Percentiles rank a stretch among this genome's conserved stretches.
Conservation (phyloP, 1,140 invertebrate genomes). For the Brachionus asplanchnoidis region DNA sequence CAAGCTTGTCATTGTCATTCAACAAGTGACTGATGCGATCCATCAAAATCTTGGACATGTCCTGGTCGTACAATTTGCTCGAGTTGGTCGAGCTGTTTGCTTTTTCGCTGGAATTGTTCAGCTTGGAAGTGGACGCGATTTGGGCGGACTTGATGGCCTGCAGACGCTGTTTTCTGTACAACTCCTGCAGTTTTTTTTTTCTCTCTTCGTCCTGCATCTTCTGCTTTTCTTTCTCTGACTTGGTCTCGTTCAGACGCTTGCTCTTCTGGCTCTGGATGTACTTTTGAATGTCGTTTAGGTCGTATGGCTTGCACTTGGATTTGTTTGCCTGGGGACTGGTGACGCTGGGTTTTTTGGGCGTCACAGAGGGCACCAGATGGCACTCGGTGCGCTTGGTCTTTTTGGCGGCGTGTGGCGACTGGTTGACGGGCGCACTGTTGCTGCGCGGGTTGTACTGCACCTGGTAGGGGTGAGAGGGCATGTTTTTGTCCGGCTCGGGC, state of each 20-base stretch:
- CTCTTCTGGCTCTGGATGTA: constrained; percentile 32
- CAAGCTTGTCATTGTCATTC: constrained; percentile 31
- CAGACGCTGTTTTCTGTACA: constrained; percentile 6
- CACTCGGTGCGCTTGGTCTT: constrained; percentile 1
- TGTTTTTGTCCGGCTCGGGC: background rate
- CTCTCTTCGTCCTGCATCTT: constrained; percentile 24
- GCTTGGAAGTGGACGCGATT: background rate
- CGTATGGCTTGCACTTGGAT: constrained; percentile 13
- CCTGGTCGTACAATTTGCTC: background rate
- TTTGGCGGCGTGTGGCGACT: background rate
- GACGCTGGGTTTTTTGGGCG: background rate
- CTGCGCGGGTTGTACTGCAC: constrained; percentile 4
- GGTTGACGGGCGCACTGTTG: constrained; percentile 1
- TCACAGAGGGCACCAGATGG: background rate
- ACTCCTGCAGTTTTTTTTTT: constrained; percentile 17
- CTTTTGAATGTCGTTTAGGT: constrained; percentile 23
- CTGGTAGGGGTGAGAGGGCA: background rate
- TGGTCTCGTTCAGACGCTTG: background rate
- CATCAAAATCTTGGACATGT: constrained; percentile 33
- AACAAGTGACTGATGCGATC: constrained; percentile 35
- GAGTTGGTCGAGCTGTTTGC: constrained; percentile 13
- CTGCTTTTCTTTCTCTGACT: constrained; percentile 9
- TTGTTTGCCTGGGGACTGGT: background rate
- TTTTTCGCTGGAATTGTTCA: background rate
- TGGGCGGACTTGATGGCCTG: constrained; percentile 8